Conservation (phyloP, 2,888 invertebrate species). For the Oxytorus armatus region DNA sequence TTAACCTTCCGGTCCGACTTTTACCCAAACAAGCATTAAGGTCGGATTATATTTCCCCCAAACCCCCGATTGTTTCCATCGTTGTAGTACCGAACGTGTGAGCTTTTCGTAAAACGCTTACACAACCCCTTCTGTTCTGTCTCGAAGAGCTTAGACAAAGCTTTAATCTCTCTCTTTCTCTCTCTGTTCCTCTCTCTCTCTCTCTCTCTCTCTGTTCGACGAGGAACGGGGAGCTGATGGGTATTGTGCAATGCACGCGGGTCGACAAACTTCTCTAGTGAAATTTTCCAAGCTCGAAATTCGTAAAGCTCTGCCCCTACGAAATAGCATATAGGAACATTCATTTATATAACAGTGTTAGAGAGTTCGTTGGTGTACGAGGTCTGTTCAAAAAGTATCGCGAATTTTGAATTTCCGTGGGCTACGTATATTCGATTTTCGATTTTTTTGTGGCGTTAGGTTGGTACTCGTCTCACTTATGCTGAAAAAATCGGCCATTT, state of each 20-base stretch:
- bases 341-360: no score
- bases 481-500: no score
- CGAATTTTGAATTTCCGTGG: no score
- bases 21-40: no score
- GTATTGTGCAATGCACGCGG: background rate
- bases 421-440: no score
- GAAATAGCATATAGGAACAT: no score
- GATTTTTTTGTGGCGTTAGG: no score
- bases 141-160: conserved; percentile 1
- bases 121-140: background rate
- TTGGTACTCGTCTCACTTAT: no score
- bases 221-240: background rate
- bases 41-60: background rate
- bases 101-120: background rate
- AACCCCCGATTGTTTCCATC: background rate
- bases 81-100: background rate
- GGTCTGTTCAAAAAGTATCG: no score
- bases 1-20: background rate
- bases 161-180: no score
- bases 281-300: background rate
- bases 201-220: background rate
- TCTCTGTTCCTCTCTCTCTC: no score
- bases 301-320: background rate
- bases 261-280: conserved; percentile 12
- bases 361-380: no score